These are phyloP conservation scores for Thaumetopoea pityocampa DNA, from an alignment of 1,140 invertebrate genomes.

Conservation along the genomic window DNA sequence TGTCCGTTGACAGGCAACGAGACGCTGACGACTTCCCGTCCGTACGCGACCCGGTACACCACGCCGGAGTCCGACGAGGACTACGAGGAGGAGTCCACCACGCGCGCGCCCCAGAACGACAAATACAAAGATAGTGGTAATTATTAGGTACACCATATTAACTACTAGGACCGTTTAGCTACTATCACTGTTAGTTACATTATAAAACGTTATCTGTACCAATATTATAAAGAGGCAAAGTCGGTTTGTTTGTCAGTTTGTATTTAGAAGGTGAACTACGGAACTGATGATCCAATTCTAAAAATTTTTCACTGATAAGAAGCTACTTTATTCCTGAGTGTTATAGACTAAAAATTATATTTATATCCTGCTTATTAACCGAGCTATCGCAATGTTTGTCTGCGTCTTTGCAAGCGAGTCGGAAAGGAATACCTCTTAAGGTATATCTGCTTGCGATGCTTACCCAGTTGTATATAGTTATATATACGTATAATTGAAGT, in stretches of 20 bases:
- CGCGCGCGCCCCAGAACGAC: conserved; percentile 51
- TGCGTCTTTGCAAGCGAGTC: no score
- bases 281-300: background rate
- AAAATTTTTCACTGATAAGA: background rate
- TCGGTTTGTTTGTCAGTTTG: background rate
- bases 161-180: conserved; percentile 50
- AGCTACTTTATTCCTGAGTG: no score
- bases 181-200: background rate
- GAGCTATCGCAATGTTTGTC: no score
- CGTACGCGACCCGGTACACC: conserved; percentile 52
- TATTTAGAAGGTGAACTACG: background rate
- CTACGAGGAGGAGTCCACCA: conserved; percentile 55
- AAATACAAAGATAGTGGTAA: conserved; percentile 76
- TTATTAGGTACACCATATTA: conserved; percentile 71
- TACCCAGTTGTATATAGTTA: no score
- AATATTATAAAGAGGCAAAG: no score
- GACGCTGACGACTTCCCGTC: conserved; percentile 49
- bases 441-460: no score
- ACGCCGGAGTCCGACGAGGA: conserved; percentile 47
- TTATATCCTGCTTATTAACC: no score
- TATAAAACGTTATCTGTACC: no score
- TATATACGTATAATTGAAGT: no score
- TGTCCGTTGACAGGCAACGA: conserved; percentile 48
- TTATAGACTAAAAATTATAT: no score
- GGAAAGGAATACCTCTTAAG: no score